Evolutionary conservation across 2,888 invertebrate species (phyloP), one percentile per base, ranked within the genome.

Genomic region (Ganaspis brasiliensis): DNA sequence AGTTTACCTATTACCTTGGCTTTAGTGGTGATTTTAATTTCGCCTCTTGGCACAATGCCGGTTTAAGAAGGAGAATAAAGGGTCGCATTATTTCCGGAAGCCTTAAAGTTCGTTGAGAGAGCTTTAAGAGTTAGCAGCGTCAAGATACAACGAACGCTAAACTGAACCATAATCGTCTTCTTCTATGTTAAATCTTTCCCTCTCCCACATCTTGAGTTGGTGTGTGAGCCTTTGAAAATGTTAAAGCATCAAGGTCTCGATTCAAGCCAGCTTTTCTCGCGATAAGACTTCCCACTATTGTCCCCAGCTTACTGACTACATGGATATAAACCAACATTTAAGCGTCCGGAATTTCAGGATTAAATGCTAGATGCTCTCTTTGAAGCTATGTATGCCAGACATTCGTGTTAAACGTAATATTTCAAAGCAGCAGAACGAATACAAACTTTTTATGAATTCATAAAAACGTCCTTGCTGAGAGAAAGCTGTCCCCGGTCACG

Each of bases 121-220:
- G 78, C 76, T 76, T 75, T 73, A 76, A 82, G 82, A 79, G 80
- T 80, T 81, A 75, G 81, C 75, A 75, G 26, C 70, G 74, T 78
- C 49, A 67, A 77, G 78, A 82, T 75, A 79, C 80, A 79, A 70
- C 77, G 79, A 80, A 79, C 80, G 82, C 79, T 85, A 88, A 88
- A 87, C 88, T 84, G 85, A 87, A 86, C 84, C 79, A 82, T 89
- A 90, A 90, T 90, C 89, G 88, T 89, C 89, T 90, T 89, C 89
- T 87, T 87, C 85, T 84, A 83, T 86, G 88, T 89, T 89, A 86
- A 90, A 89, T 89, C 88, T 89, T 81, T 82, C 82, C 83, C 82
- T 77, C 83, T 83, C 80, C 79, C 79, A 61, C 77, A 80, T 81
- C 73, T 73, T 74, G 63, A 72, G 72, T 73, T 74, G 45, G 10